A percentile compares a stretch with the other conserved stretches of the same genome.
phyloP scores from a whole-genome alignment of 2,888 invertebrate genomes.

The Protula sp. region DNA sequence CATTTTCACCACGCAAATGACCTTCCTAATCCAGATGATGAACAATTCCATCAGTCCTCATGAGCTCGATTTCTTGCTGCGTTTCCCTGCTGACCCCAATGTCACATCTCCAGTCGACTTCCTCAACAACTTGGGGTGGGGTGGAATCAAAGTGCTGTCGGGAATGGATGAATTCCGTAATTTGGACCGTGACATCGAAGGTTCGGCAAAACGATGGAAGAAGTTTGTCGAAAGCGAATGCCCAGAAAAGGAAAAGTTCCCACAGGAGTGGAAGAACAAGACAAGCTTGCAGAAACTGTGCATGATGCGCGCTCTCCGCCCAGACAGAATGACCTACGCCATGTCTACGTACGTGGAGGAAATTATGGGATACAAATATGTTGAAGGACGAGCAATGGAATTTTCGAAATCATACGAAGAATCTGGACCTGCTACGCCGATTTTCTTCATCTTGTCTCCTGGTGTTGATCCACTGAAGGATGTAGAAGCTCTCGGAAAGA shows the following conservation, averaged over 20 bases:
- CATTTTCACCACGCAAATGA: slow-evolving; percentile 93
- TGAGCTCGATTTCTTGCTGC: slow-evolving; percentile 84
- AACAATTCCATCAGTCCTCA: slow-evolving; percentile 77
- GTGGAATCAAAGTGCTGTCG: slow-evolving; percentile 85
- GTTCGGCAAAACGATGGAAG: slow-evolving; percentile 94
- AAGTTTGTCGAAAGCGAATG: slow-evolving; percentile 91
- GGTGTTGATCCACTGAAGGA: slow-evolving; percentile 94
- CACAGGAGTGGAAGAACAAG: slow-evolving; percentile 97
- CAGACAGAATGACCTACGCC: slow-evolving; percentile 97
- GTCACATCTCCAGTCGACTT: slow-evolving; percentile 95
- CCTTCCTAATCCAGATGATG: slow-evolving; percentile 83
- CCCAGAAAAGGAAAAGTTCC: slow-evolving; percentile 93
- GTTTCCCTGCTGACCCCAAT: slow-evolving; percentile 87
- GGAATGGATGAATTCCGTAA: slow-evolving; percentile 85
- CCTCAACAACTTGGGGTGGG: slow-evolving; percentile 86
- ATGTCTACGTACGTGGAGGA: slow-evolving; percentile 92
- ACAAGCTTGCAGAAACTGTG: slow-evolving; percentile 87
- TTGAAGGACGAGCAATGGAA: slow-evolving; percentile 81
- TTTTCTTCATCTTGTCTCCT: slow-evolving; percentile 93
- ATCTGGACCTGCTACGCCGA: slow-evolving; percentile 84
- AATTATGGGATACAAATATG: slow-evolving; percentile 83
- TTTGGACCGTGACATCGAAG: slow-evolving; percentile 91
- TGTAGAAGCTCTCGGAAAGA: slow-evolving; percentile 81
- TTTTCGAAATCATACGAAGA: slow-evolving; percentile 92
- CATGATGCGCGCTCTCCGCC: slow-evolving; percentile 87